These are phyloP conservation scores for Fregetta grallaria DNA, from an alignment of 2,113 vertebrate genomes.

Conservation along the genomic window DNA sequence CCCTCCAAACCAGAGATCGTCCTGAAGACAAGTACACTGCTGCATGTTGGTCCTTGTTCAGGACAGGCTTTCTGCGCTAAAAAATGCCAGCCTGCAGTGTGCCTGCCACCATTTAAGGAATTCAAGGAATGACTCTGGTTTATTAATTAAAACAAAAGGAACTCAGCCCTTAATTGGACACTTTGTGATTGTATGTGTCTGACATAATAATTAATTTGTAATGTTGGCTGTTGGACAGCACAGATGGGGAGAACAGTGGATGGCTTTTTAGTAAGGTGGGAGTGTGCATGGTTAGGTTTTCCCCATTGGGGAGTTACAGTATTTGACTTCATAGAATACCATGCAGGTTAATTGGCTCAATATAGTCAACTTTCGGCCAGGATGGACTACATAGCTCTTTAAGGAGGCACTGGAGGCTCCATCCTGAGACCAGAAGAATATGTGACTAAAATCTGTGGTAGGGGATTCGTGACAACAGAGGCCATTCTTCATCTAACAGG, in stretches of 20 bases:
- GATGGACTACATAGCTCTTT: neutral
- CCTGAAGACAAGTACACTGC: neutral
- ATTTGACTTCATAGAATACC: neutral
- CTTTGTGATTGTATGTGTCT: neutral
- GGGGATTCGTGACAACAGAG: fast-evolving
- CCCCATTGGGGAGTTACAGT: neutral
- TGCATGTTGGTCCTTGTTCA: neutral
- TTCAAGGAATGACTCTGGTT: neutral
- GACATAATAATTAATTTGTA: neutral
- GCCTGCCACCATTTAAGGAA: neutral
- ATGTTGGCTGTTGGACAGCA: neutral
- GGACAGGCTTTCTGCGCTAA: neutral
- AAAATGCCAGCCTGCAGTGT: neutral
- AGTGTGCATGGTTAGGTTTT: neutral
- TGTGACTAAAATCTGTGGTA: neutral
- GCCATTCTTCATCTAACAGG: neutral
- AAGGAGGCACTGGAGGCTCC: neutral
- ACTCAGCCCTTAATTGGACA: neutral
- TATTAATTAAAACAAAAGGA: neutral
- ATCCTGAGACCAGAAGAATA: neutral
- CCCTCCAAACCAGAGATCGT: neutral
- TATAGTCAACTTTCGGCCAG: neutral
- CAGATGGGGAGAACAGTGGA: neutral
- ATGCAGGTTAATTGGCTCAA: neutral
- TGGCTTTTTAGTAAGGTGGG: neutral